These are phyloP conservation scores for Lontra canadensis DNA, from an alignment of 2,113 vertebrate species.

Conservation along the genomic window DNA sequence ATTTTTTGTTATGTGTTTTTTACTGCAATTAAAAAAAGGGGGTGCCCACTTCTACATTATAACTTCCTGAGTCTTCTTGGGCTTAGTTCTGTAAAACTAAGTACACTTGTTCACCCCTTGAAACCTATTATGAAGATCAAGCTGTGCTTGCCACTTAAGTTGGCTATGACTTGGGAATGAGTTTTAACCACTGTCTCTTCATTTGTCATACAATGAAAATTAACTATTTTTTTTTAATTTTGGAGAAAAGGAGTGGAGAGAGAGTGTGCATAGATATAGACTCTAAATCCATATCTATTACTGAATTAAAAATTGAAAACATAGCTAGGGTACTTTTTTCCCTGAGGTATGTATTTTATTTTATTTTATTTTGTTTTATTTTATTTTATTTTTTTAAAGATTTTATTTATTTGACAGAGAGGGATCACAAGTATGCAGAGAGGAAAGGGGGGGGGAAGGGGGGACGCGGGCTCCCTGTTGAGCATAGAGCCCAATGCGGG, in stretches of 20 bases:
- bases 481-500: too few species aligned
- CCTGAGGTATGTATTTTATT: background rate
- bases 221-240: background rate
- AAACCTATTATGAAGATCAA: background rate
- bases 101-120: background rate
- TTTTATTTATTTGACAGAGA: too few species aligned
- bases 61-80: background rate
- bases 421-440: too few species aligned
- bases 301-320: constrained; percentile 6
- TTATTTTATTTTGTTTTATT: background rate
- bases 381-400: too few species aligned
- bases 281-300: background rate
- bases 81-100: background rate
- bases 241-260: background rate
- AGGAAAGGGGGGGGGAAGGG: too few species aligned
- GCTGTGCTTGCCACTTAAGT: background rate
- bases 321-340: background rate
- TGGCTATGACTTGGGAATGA: background rate
- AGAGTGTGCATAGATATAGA: background rate
- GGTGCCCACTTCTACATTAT: background rate
- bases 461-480: too few species aligned
- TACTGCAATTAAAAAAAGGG: background rate
- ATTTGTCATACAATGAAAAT: background rate
- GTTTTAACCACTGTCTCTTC: background rate
- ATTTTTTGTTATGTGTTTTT: background rate